Conservation (phyloP, 2,113 vertebrate species). For the mouse (Mus musculus) region DNA sequence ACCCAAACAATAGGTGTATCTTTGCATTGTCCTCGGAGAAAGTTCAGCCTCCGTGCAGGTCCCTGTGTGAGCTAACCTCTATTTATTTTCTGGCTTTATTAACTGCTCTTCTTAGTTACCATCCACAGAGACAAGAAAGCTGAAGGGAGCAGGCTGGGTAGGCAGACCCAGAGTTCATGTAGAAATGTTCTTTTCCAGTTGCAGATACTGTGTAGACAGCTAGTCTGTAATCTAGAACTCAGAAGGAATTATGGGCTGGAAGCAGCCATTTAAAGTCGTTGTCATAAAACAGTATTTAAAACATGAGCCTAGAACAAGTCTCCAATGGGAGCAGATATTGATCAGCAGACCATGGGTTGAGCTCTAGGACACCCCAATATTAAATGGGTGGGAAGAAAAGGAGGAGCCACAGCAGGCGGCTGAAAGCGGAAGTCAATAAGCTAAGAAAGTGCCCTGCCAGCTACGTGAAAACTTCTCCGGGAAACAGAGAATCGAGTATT, state of each 20-base stretch:
- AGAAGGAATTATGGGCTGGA: not conserved
- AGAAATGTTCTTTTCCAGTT: not conserved
- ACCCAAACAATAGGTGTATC: not conserved
- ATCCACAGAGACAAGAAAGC: not conserved
- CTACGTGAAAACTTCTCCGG: not conserved
- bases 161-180: not conserved
- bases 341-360: not conserved
- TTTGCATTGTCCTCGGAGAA: not conserved
- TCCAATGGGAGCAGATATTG: not conserved
- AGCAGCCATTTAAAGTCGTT: not conserved
- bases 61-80: not conserved
- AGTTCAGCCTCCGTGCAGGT: not conserved
- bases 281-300: not conserved
- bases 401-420: not conserved
- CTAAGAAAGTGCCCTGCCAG: not conserved
- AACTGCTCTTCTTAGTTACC: not conserved
- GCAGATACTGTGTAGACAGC: not conserved
- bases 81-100: not conserved
- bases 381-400: not conserved
- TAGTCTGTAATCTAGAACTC: not conserved
- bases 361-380: not conserved
- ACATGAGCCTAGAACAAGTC: not conserved
- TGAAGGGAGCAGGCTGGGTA: not conserved
- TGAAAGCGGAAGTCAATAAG: not conserved
- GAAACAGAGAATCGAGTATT: not conserved